These are phyloP conservation scores for Pangasius djambal DNA, from an alignment of 2,797 vertebrate genomes.

Conservation along the genomic window DNA sequence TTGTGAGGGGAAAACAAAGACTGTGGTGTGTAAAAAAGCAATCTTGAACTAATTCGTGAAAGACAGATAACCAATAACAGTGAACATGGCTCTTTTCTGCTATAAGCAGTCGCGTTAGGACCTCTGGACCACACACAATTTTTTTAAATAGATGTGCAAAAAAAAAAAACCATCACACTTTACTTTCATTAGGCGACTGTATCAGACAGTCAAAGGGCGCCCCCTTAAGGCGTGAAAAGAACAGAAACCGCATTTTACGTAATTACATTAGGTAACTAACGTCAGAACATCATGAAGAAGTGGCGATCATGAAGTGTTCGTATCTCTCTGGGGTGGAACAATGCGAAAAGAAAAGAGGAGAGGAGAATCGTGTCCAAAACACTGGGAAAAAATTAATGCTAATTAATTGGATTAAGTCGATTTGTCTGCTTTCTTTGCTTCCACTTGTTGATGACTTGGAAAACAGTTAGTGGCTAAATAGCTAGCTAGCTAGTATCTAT, in stretches of 20 bases:
- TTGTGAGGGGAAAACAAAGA: not conserved
- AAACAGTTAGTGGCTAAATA: not conserved
- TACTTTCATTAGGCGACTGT: not conserved
- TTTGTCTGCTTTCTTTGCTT: not conserved
- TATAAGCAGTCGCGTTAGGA: not conserved
- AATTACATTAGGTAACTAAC: not conserved
- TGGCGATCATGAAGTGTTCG: not conserved
- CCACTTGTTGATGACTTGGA: not conserved
- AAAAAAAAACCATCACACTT: no score
- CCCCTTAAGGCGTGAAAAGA: no score
- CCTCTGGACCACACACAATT: not conserved
- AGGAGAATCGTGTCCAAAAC: not conserved
- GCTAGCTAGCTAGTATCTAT: not conserved
- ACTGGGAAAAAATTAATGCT: no score
- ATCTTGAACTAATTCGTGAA: not conserved
- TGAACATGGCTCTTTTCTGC: not conserved
- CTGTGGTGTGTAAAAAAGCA: no score
- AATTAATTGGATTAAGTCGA: no score
- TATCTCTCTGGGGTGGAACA: no score
- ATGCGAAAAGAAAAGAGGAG: not conserved
- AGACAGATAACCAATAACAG: not conserved
- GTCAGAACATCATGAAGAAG: not conserved
- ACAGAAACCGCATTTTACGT: no score
- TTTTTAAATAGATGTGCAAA: no score
- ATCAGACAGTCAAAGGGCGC: not conserved